Evolutionary conservation across 1,140 invertebrate genomes (phyloP).

Genomic region (Nephotettix cincticeps): DNA sequence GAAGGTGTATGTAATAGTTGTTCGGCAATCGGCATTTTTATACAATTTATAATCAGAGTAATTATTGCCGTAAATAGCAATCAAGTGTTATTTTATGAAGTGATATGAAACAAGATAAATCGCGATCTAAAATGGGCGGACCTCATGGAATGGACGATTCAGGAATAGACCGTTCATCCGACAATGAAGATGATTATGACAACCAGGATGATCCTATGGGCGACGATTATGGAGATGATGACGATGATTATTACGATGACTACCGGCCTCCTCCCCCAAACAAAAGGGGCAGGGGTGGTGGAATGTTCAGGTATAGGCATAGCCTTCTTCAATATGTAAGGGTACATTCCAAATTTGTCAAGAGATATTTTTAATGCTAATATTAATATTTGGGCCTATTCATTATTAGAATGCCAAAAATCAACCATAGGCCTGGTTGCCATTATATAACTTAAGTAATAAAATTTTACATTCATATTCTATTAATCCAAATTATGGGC

Average conservation of each 20-base stretch:
- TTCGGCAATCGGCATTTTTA: neutral
- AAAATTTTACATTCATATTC: too few relatives aligned
- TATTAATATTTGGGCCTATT: too few relatives aligned
- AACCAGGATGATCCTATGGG: conserved; percentile 32
- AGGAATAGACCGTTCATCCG: conserved; percentile 32
- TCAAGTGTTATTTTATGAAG: too few relatives aligned
- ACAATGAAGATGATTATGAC: conserved; percentile 32
- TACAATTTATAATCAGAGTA: neutral
- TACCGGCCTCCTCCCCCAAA: conserved; percentile 43
- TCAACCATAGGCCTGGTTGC: too few relatives aligned
- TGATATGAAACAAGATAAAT: conserved; percentile 14
- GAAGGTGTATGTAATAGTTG: neutral
- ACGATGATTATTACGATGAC: conserved; percentile 24
- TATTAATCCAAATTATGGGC: too few relatives aligned
- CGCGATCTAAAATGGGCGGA: neutral
- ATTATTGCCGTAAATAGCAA: neutral
- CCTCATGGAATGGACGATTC: conserved; percentile 34
- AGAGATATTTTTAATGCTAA: too few relatives aligned
- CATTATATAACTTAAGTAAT: too few relatives aligned
- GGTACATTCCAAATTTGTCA: too few relatives aligned
- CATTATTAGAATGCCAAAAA: too few relatives aligned
- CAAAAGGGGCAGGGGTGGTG: conserved; percentile 28
- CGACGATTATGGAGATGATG: conserved; percentile 32
- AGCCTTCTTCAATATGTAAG: too few relatives aligned
- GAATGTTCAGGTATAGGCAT: conserved; percentile 20